A percentile compares a stretch with the other conserved stretches of the same genome.
These are phyloP conservation scores for Scomber japonicus DNA, from an alignment of 2,113 vertebrate species.

Conservation along the genomic window DNA sequence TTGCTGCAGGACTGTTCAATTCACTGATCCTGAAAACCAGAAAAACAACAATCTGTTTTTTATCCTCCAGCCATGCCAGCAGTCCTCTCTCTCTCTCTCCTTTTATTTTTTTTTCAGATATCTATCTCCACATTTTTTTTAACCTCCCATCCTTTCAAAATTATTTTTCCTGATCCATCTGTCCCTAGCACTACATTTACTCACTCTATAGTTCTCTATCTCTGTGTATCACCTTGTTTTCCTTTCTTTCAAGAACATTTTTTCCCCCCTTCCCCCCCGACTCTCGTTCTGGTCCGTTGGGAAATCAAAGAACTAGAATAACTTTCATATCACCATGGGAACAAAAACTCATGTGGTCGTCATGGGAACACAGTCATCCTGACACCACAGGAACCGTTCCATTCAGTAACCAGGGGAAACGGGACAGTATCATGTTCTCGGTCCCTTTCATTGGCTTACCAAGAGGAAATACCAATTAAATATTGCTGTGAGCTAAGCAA, in stretches of 20 bases:
- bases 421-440: slow-evolving; percentile 8
- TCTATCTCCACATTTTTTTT: slow-evolving; percentile 7
- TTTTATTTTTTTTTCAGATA: not conserved
- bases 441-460: slow-evolving; percentile 42
- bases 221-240: not conserved
- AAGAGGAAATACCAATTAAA: slow-evolving; percentile 58
- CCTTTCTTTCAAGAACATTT: not conserved
- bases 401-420: slow-evolving; percentile 39
- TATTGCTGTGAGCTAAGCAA: slow-evolving; percentile 30
- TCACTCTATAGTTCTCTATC: not conserved
- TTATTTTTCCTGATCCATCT: slow-evolving; percentile 44
- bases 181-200: slow-evolving; percentile 33
- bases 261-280: not conserved
- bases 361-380: slow-evolving; percentile 52
- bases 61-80: slow-evolving; percentile 36
- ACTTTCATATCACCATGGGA: slow-evolving; percentile 63
- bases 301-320: slow-evolving; percentile 72
- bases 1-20: slow-evolving; percentile 45
- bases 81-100: not conserved
- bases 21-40: slow-evolving; percentile 64
- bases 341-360: slow-evolving; percentile 47
- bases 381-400: slow-evolving; percentile 32
- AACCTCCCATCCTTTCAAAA: slow-evolving; percentile 16
- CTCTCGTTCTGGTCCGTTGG: slow-evolving; percentile 25
- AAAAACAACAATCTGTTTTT: slow-evolving; percentile 61